Evolutionary conservation across 2,113 vertebrate genomes (phyloP).

Genomic region (Silurus asotus): DNA sequence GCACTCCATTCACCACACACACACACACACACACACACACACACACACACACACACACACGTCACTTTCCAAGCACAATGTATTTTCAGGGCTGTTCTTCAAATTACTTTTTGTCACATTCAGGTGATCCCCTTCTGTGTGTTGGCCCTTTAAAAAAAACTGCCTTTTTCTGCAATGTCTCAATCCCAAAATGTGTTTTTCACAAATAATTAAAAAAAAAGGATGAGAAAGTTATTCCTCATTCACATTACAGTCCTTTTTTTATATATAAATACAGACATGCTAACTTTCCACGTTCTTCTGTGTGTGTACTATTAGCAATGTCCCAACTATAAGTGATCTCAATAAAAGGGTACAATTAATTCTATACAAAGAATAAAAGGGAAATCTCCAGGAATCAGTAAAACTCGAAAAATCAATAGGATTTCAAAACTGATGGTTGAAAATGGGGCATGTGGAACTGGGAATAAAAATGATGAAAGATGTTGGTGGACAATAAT

Average conservation of each 20-base stretch:
- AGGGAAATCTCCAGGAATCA: neutral
- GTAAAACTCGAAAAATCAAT: neutral
- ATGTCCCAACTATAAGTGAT: constrained; percentile 62
- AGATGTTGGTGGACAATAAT: constrained; percentile 1
- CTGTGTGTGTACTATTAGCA: constrained; percentile 26
- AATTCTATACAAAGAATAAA: constrained; percentile 20
- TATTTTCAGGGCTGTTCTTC: neutral
- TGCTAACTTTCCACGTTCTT: neutral
- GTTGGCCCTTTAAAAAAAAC: neutral
- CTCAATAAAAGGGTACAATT: constrained; percentile 36
- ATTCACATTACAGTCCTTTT: constrained; percentile 11
- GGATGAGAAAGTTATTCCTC: neutral
- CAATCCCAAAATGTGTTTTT: neutral
- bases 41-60: neutral
- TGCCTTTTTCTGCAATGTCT: neutral
- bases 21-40: neutral
- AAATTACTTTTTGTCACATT: neutral
- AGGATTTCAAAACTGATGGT: neutral
- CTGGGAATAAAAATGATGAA: constrained; percentile 18
- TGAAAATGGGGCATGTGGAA: neutral
- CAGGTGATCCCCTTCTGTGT: neutral
- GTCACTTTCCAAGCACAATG: neutral
- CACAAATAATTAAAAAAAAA: constrained; percentile 5
- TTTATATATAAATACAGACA: constrained; percentile 43
- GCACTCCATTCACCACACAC: neutral